These are phyloP conservation scores for Paraescarpia echinospica DNA, from an alignment of 1,140 invertebrate species.

Conservation along the genomic window DNA sequence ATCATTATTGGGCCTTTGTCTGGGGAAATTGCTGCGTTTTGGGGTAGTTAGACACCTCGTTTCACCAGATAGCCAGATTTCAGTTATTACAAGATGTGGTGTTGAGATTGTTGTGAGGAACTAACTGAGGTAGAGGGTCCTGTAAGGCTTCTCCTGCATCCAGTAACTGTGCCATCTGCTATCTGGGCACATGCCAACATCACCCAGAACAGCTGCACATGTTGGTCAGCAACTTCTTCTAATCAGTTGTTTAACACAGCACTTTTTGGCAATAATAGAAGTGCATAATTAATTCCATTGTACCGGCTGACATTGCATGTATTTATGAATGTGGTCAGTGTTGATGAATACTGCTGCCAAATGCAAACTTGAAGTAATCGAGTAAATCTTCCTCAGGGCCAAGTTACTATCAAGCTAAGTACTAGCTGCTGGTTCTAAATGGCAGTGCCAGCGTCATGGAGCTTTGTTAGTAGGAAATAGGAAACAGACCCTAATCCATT, in stretches of 20 bases:
- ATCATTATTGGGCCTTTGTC: neutral
- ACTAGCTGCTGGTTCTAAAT: neutral
- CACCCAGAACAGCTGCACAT: neutral
- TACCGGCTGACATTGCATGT: too few species aligned
- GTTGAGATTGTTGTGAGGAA: neutral
- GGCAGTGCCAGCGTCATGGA: neutral
- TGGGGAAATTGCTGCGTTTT: neutral
- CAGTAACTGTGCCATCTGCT: neutral
- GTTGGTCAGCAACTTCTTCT: neutral
- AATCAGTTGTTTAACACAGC: neutral
- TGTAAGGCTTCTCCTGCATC: too few species aligned
- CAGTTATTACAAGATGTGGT: neutral
- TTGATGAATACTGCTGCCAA: neutral
- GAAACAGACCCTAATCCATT: neutral
- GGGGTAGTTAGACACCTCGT: neutral
- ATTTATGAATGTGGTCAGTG: neutral
- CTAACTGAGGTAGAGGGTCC: neutral
- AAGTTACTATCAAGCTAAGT: neutral
- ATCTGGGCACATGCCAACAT: neutral
- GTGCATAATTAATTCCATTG: too few species aligned
- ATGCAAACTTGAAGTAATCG: neutral
- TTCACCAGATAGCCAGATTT: neutral
- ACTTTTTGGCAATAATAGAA: too few species aligned
- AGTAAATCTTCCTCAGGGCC: neutral
- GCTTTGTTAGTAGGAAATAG: too few species aligned